These are phyloP conservation scores for Aurelia sp. DNA, from an alignment of 30 jellyfish, hydroid and myxozoan genomes.

Conservation along the genomic window DNA sequence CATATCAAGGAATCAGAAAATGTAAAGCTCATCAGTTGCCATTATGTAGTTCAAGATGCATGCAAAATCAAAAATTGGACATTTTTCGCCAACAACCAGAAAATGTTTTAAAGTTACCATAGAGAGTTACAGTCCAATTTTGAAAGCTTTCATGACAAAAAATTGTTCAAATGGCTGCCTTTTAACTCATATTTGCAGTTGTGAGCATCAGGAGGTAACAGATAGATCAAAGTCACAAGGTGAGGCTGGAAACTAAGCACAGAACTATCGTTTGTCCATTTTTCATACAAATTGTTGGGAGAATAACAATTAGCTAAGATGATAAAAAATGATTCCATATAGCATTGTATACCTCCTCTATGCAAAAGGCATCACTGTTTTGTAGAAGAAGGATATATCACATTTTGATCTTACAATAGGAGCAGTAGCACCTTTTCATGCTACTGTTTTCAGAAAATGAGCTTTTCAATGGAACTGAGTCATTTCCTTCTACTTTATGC, in stretches of 20 bases:
- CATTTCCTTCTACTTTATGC: too few relatives aligned
- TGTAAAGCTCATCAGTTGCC: background rate
- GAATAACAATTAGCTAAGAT: background rate
- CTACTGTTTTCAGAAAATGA: too few relatives aligned
- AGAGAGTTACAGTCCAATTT: background rate
- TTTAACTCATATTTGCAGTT: slow-evolving; percentile 3
- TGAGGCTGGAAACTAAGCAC: background rate
- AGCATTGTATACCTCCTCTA: too few relatives aligned
- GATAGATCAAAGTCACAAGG: background rate
- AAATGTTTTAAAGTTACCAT: background rate
- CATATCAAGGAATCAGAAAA: too few relatives aligned
- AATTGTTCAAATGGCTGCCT: background rate
- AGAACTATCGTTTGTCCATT: too few relatives aligned
- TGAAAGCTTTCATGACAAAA: background rate
- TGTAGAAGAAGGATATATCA: too few relatives aligned
- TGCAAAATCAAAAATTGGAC: background rate
- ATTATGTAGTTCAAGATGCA: background rate
- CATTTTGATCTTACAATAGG: too few relatives aligned
- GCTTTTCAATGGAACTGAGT: too few relatives aligned
- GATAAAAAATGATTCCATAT: too few relatives aligned
- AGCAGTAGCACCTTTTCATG: too few relatives aligned
- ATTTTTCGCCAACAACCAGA: background rate
- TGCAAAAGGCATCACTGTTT: too few relatives aligned
- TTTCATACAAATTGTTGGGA: background rate
- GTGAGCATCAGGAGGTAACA: background rate